These are phyloP conservation scores for Onychorhynchus coronatus DNA, from an alignment of 2,113 vertebrate species.

Conservation along the genomic window DNA sequence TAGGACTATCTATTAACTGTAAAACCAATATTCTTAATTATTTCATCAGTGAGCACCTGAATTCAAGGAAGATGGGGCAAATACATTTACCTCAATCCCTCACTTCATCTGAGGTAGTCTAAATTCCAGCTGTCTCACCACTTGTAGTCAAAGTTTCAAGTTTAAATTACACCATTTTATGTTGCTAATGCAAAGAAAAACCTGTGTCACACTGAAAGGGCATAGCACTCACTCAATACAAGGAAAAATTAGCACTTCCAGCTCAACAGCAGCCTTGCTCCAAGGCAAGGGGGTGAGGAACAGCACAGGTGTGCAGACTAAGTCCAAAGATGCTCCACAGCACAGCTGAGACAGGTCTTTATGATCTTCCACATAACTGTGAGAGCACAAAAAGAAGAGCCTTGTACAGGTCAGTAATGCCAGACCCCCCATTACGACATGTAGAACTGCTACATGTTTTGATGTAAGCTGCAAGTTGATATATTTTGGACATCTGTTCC, in stretches of 20 bases:
- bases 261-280: neutral
- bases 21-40: neutral
- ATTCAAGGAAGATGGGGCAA: neutral
- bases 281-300: neutral
- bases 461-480: neutral
- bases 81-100: neutral
- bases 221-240: neutral
- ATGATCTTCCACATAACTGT: neutral
- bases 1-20: neutral
- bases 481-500: neutral
- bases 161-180: neutral
- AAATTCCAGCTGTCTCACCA: neutral
- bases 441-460: neutral
- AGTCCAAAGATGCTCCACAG: neutral
- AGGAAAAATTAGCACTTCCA: neutral
- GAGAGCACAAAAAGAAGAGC: neutral
- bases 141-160: neutral
- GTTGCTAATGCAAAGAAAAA: neutral
- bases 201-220: neutral
- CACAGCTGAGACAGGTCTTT: neutral
- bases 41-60: neutral
- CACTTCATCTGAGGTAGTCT: neutral
- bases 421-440: neutral
- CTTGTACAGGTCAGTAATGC: neutral
- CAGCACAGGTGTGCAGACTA: neutral